phyloP scores from a whole-genome alignment of 2,113 vertebrate genomes.

The Anoplopoma fimbria region DNA sequence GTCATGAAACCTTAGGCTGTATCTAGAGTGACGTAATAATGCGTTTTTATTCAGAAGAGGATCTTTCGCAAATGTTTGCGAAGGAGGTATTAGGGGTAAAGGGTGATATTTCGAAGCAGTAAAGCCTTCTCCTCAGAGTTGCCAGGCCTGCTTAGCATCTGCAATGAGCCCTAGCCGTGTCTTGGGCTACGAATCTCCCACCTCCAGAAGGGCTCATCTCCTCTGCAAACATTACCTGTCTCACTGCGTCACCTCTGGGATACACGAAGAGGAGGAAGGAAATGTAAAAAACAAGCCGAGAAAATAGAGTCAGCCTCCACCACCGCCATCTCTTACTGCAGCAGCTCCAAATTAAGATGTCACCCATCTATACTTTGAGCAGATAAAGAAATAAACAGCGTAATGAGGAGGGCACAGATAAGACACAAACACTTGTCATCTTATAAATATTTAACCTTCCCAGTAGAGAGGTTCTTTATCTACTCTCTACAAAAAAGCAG shows the following conservation, averaged over 20 bases:
- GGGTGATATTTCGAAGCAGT: conserved; percentile 65
- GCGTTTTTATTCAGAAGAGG: conserved; percentile 50
- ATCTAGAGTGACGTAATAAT: conserved; percentile 32
- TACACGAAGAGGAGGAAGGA: conserved; percentile 35
- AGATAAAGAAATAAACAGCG: conserved; percentile 70
- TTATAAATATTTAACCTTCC: conserved; percentile 78
- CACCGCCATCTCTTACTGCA: conserved; percentile 35
- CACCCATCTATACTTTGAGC: conserved; percentile 49
- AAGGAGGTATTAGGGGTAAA: conserved; percentile 60
- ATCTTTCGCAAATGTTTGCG: conserved; percentile 59
- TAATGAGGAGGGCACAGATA: conserved; percentile 68
- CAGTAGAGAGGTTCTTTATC: conserved; percentile 59
- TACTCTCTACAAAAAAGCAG: conserved; percentile 20
- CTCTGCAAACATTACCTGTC: conserved; percentile 79
- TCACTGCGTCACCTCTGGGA: conserved; percentile 60
- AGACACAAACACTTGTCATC: conserved; percentile 75
- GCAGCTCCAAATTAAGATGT: conserved; percentile 68
- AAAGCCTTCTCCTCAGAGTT: conserved; percentile 66
- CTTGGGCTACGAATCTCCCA: conserved; percentile 65
- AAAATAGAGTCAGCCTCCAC: conserved; percentile 40
- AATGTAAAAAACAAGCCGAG: conserved; percentile 46
- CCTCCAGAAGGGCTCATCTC: conserved; percentile 77
- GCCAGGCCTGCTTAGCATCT: conserved; percentile 78
- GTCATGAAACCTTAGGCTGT: conserved; percentile 36
- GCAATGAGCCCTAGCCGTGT: conserved; percentile 71